Base-by-base conservation (phyloP, 2,797 vertebrate genomes). In the Trachurus trachurus region DNA sequence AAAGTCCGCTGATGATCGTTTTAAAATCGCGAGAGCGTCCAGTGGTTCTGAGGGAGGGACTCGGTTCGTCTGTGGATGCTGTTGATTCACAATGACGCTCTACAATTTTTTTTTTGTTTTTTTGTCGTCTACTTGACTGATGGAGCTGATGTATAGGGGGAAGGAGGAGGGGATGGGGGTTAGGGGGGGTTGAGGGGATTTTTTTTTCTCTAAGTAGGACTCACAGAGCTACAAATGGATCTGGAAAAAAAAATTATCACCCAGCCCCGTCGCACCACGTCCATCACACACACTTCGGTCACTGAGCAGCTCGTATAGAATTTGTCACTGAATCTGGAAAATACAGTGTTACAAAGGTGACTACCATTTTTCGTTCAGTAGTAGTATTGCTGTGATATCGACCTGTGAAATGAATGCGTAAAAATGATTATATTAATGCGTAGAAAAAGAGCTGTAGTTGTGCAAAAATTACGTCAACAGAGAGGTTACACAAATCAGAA, bases 1-100 rank as follows among this genome's bases (percentile, higher is more conserved):
- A 26, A 80, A 80, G 81, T 86, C 83, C 67, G 84, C 80, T 78
- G 21, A 62, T 29, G 59, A 77, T 74, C 47, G 39, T 58, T n/a
- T 58, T n/a, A 31, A 39, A 58, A 26, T 26, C 26, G 22, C 37
- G 44, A 5, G 49, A 19, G 42, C 8, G 21, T 13, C 0, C 19
- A 68, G 40, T 62, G 74, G 80, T 81, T 89, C 63, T 44, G 71
- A 86, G 64, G 76, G 87, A 80, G 26, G 87, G 87, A 80, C 78
- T 84, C 82, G 66, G 82, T 82, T 73, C 85, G 83, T 69, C 74
- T 74, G 65, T 76, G 65, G 83, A 82, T 52, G 63, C 74, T 87
- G 81, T 26, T 61, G 65, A 82, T 60, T 83, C 56, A 84, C 59
- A 70, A 69, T 61, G 54, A 11, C 0, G 9, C 5, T 39, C 54